Base-by-base conservation (phyloP, 2,888 invertebrate species). In the Perizoma flavofasciatum region DNA sequence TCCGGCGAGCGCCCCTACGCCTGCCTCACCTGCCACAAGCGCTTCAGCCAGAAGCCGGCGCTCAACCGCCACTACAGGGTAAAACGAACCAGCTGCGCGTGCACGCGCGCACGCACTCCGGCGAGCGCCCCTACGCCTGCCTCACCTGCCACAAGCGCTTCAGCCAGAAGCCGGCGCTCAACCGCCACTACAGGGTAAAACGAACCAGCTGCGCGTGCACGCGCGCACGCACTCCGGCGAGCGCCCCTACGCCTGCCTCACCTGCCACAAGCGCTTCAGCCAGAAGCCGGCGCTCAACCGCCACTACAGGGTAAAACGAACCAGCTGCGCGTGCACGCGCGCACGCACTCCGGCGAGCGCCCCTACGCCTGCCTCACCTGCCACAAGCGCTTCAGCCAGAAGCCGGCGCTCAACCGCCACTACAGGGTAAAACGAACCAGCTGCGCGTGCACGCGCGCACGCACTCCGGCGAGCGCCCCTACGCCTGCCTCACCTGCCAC, bases 11-110 rank as follows among this genome's bases (percentile, higher is more conserved):
- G 78, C 4, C 90, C 89, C 0, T 81, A 77, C 74, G 46, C 71
- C 0, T 89, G 89, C 61, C 5, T 34, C 0, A 50, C 46, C 0
- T 89, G 89, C 61, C 49, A 63, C 0, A 80, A 82, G 54, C 70
- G 78, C 1, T 92, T 93, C 79, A 80, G 77, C 0, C 92, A 93
- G 77, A 87, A 87, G 33, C 86, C 92, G 0, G 86, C 92, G 1
- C 77, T 92, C 5, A 92, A 88, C 61, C 71, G 90, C 62, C 94
- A 94, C 64, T 90, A 89, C 71, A 86, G 93, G 74, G 93, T 93
- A 3, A 37, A 37, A 22, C 52, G n/a, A 10, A 11, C 44, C 37
- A 32, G 9, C 49, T 49, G 35, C 49, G 54, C 4, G 10, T 49
- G 6, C 59, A 59, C 35, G n/a, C 40, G 10, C 49, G 90, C 0